A percentile compares a stretch with the other conserved stretches of the same genome.
Conservation (phyloP, 2,888 invertebrate genomes). For the Rhabditoides inermis region DNA sequence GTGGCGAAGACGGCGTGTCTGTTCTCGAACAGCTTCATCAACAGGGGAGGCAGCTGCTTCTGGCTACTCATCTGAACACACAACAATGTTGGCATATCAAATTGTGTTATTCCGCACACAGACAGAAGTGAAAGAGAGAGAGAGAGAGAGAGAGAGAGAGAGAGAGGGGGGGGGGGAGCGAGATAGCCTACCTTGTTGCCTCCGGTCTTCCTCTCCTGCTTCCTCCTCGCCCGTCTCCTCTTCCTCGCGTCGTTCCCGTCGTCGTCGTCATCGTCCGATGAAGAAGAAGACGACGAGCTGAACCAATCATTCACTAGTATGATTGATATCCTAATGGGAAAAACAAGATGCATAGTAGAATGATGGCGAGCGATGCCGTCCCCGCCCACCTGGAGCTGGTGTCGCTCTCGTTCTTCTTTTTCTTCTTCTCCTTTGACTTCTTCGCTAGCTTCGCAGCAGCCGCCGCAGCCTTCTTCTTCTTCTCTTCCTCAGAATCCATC, state of each 20-base stretch:
- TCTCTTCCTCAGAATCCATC: conserved; percentile 28
- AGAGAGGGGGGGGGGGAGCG: too few species aligned
- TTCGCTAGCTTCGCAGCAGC: conserved; percentile 26
- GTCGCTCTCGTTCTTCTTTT: conserved; percentile 6
- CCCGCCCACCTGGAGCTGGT: neutral
- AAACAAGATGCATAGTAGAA: too few species aligned
- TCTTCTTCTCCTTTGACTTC: conserved; percentile 5
- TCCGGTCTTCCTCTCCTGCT: conserved; percentile 11
- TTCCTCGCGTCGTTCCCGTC: conserved; percentile 13
- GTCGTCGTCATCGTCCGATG: conserved; percentile 11
- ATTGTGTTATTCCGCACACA: too few species aligned
- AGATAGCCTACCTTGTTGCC: too few species aligned
- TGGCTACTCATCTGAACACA: too few species aligned
- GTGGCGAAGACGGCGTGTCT: conserved; percentile 20
- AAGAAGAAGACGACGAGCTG: conserved; percentile 12
- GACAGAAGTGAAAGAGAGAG: too few species aligned
- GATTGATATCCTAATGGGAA: too few species aligned
- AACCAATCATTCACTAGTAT: too few species aligned
- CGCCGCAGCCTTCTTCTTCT: conserved; percentile 19
- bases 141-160: too few species aligned
- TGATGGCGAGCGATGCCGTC: too few species aligned
- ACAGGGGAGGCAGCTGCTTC: conserved; percentile 11
- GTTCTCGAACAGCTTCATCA: conserved; percentile 23
- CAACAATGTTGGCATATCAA: too few species aligned
- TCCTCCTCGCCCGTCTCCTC: conserved; percentile 14